Conservation (phyloP, 2,113 vertebrate species). For the Passer montanus region DNA sequence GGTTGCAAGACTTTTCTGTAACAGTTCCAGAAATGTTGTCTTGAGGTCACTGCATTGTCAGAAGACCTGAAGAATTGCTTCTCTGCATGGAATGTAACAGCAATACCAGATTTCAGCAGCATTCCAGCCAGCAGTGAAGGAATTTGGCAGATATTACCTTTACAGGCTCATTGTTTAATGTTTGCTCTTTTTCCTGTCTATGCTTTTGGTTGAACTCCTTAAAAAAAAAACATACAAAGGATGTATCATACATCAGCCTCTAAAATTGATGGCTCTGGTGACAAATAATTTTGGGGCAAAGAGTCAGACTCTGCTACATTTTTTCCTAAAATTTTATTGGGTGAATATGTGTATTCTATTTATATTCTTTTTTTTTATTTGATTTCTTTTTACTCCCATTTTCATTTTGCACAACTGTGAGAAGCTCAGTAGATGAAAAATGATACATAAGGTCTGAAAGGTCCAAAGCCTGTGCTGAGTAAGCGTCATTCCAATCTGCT, state of each 20-base stretch:
- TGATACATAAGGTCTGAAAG: conserved; percentile 39
- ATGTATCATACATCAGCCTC: neutral
- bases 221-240: neutral
- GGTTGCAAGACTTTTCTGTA: conserved; percentile 7
- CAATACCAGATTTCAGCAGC: conserved; percentile 37
- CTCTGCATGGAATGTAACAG: neutral
- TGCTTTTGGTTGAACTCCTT: conserved; percentile 36
- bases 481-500: conserved; percentile 24
- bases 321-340: neutral
- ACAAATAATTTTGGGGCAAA: neutral
- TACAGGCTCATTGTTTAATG: conserved; percentile 48
- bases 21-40: conserved; percentile 24
- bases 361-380: neutral
- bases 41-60: conserved; percentile 31
- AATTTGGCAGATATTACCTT: conserved; percentile 30
- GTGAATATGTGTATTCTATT: neutral
- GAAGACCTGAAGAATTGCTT: conserved; percentile 27
- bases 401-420: neutral
- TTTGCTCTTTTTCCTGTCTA: conserved; percentile 35
- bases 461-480: conserved; percentile 23
- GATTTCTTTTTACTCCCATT: neutral
- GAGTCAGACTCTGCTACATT: neutral
- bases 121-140: neutral
- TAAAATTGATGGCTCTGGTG: conserved; percentile 36
- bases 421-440: conserved; percentile 16